Percentiles rank a stretch among this genome's conserved stretches.
Evolutionary conservation across 2,113 vertebrate species (phyloP).

Genomic region (Albula goreensis): DNA sequence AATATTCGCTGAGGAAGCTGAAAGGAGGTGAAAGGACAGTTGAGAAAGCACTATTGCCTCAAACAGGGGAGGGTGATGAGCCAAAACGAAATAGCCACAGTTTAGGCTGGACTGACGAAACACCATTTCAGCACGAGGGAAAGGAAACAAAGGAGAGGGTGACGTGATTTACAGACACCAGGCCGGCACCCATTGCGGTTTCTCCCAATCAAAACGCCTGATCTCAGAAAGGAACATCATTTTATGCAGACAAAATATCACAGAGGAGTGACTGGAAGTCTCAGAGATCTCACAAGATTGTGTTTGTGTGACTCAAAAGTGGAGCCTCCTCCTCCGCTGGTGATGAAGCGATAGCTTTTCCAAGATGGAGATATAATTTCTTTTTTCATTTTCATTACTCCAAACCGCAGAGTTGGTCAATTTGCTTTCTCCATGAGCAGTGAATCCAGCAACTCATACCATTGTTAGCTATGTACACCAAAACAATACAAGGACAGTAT

Average conservation of each 20-base stretch:
- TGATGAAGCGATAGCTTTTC: too few species aligned
- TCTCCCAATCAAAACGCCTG: neutral
- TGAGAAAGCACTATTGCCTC: neutral
- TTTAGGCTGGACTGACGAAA: neutral
- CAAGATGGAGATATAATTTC: too few species aligned
- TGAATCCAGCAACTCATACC: too few species aligned
- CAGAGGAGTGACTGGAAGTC: neutral
- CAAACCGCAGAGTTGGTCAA: too few species aligned
- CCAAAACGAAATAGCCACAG: neutral
- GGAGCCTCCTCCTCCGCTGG: neutral
- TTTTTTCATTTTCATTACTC: too few species aligned
- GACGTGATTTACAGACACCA: neutral
- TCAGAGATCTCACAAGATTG: neutral
- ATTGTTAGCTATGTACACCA: too few species aligned
- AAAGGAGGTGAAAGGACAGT: neutral
- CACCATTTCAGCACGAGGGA: neutral
- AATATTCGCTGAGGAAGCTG: neutral
- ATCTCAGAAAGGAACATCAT: neutral
- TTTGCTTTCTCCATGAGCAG: too few species aligned
- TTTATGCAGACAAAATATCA: neutral
- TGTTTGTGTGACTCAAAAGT: neutral
- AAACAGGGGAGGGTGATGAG: neutral
- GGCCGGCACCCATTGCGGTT: neutral
- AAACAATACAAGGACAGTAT: too few species aligned
- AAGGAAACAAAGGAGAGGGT: neutral